Evolutionary conservation across 2,888 invertebrate genomes (phyloP).

Genomic region (Hemistola chrysoprasaria): DNA sequence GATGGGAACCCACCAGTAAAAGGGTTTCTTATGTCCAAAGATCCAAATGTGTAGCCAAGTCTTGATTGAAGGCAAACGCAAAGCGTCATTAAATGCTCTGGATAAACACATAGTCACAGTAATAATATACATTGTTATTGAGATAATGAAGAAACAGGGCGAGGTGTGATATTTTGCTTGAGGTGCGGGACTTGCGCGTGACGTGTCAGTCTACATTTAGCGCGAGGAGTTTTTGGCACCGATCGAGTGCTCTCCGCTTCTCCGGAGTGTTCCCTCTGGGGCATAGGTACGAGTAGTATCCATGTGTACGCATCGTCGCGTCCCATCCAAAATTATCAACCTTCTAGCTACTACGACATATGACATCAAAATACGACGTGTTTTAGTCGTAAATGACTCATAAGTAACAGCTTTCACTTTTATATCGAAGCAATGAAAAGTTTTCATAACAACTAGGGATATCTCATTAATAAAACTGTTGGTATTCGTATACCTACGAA

Average conservation of each 20-base stretch:
- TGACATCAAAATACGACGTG: constrained; percentile 7
- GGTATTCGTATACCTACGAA: constrained; percentile 8
- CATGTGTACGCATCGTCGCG: constrained; percentile 13
- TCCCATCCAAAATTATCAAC: constrained; percentile 16
- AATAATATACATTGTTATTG: constrained; percentile 36
- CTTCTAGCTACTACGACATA: constrained; percentile 6
- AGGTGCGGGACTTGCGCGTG: constrained; percentile 38
- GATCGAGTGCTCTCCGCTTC: constrained; percentile 61
- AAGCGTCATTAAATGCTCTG: constrained; percentile 5
- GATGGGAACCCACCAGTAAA: not conserved
- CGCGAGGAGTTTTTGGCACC: constrained; percentile 63
- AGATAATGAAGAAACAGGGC: constrained; percentile 35
- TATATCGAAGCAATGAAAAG: not conserved
- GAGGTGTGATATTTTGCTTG: constrained; percentile 44
- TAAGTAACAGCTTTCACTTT: constrained; percentile 3
- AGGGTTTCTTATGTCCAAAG: not conserved
- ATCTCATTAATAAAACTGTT: too few species aligned
- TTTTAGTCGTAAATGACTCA: constrained; percentile 16
- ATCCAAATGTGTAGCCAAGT: constrained; percentile 10
- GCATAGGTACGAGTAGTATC: constrained; percentile 1
- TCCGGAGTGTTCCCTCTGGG: constrained; percentile 27
- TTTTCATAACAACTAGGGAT: too few species aligned
- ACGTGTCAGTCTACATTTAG: constrained; percentile 69
- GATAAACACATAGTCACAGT: constrained; percentile 27
- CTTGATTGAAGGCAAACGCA: constrained; percentile 7